Evolutionary conservation across 1,140 invertebrate genomes (phyloP).

Genomic region (Dendrolimus punctatus): DNA sequence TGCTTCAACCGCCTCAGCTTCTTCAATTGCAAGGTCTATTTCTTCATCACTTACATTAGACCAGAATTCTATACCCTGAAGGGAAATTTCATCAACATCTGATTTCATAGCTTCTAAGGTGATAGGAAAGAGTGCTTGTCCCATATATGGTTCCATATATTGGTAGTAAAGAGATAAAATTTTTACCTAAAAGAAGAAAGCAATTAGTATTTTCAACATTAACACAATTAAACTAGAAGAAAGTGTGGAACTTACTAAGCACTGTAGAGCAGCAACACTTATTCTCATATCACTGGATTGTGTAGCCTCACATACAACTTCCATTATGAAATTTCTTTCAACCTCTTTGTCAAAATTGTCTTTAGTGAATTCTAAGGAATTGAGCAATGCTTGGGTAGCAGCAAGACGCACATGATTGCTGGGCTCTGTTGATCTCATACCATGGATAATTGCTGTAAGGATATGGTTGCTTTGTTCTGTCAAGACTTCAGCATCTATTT

Average conservation of each 20-base stretch:
- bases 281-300: constrained; percentile 90
- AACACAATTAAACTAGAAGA: constrained; percentile 7
- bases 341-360: constrained; percentile 98
- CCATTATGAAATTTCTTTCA: constrained; percentile 99
- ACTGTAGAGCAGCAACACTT: constrained; percentile 96
- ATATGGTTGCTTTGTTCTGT: constrained; percentile 95
- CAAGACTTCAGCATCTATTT: constrained; percentile 92
- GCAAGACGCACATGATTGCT: constrained; percentile 92
- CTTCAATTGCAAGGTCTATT: constrained; percentile 96
- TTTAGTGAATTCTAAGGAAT: constrained; percentile 98
- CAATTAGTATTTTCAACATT: constrained; percentile 1
- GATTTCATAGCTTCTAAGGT: constrained; percentile 99
- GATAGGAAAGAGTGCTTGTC: constrained; percentile 97
- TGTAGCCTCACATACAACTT: constrained; percentile 96
- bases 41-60: constrained; percentile 99
- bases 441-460: constrained; percentile 98
- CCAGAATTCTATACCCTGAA: constrained; percentile 99
- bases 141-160: constrained; percentile 99
- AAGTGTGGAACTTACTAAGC: constrained; percentile 81
- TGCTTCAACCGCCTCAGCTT: constrained; percentile 92
- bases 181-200: constrained; percentile 73
- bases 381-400: constrained; percentile 97
- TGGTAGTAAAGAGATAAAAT: constrained; percentile 99
- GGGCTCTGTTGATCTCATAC: constrained; percentile 90
- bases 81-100: constrained; percentile 93